A percentile compares a stretch with the other conserved stretches of the same genome.
phyloP scores from a whole-genome alignment of 2,888 invertebrate genomes.

The Prostheceraeus crozeri region DNA sequence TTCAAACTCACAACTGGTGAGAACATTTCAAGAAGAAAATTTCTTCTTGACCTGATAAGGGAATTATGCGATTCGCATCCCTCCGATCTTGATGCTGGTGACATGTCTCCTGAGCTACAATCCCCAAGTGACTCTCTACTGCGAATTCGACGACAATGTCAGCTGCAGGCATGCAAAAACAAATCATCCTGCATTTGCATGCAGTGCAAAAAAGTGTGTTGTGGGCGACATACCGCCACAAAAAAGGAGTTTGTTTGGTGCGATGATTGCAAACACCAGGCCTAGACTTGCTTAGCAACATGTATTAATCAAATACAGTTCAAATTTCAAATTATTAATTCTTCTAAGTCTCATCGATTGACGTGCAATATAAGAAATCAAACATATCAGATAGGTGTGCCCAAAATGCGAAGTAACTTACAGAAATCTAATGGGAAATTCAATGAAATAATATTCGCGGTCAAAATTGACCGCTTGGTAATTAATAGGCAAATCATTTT shows the following conservation, averaged over 20 bases:
- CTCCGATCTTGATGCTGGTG: conserved; percentile 1
- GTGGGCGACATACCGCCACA: not conserved
- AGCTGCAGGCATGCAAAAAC: not conserved
- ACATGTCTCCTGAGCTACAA: not conserved
- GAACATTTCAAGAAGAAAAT: conserved; percentile 7
- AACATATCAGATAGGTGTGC: too few species aligned
- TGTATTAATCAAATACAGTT: too few species aligned
- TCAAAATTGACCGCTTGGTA: too few species aligned
- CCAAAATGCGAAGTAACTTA: too few species aligned
- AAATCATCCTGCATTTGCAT: conserved; percentile 6
- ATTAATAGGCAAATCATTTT: too few species aligned
- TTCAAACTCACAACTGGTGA: not conserved
- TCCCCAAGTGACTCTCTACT: not conserved
- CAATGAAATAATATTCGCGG: too few species aligned
- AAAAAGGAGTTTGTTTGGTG: not conserved
- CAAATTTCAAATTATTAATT: too few species aligned
- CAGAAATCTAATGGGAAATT: too few species aligned
- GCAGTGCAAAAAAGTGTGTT: conserved; percentile 14
- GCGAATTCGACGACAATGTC: not conserved
- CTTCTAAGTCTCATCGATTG: too few species aligned
- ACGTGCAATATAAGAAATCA: too few species aligned
- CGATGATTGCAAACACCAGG: too few species aligned
- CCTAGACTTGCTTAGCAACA: too few species aligned
- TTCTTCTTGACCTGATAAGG: conserved; percentile 6
- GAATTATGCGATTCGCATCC: conserved; percentile 1